Evolutionary conservation across 2,888 invertebrate genomes (phyloP), one percentile per base, ranked within the genome.

Genomic region (Abscondita cerata): DNA sequence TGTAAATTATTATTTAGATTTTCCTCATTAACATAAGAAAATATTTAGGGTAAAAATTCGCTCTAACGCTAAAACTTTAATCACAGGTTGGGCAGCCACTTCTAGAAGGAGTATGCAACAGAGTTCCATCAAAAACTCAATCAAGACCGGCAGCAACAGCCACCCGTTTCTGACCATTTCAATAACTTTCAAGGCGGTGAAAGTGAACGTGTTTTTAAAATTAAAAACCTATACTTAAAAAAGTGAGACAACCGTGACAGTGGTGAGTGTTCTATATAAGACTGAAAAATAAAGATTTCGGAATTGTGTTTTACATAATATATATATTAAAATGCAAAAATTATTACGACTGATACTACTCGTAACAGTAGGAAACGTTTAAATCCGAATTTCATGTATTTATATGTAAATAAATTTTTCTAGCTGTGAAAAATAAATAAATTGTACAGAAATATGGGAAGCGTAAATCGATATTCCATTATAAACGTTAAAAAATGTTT

Each of bases 91-190:
- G 78, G 3, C 79, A 80, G 67, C 77, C 80, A 1, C 66, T 80
- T 18, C 68, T 80, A 55, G 81, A 81, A 55, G 76, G 74, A 36
- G 76, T 71, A 59, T 73, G 69, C 56, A 71, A 74, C 40, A 74
- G 78, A 62, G 71, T 76, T n/a, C 75, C 79, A 58, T 74, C 77
- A 31, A 73, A 78, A 52, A 76, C 78, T 36, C 73, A 79, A 62
- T 80, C 80, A 11, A 72, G 80, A 59, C 76, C 78, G 54, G 77
- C 80, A 33, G 78, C 80, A 25, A 80, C 80, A n/a, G 81, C 81
- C 52, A 81, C 81, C 67, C 75, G 81, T 59, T 81, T 81, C 77
- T 81, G 81, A 81, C 81, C 80, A 74, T 77, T 71, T 77, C 77
- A 79, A 70, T 25, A 25, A 25, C 25, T 20, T 46, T 15, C 6